phyloP scores from a whole-genome alignment of 2,113 vertebrate genomes.

The Choloepus hoffmanni region DNA sequence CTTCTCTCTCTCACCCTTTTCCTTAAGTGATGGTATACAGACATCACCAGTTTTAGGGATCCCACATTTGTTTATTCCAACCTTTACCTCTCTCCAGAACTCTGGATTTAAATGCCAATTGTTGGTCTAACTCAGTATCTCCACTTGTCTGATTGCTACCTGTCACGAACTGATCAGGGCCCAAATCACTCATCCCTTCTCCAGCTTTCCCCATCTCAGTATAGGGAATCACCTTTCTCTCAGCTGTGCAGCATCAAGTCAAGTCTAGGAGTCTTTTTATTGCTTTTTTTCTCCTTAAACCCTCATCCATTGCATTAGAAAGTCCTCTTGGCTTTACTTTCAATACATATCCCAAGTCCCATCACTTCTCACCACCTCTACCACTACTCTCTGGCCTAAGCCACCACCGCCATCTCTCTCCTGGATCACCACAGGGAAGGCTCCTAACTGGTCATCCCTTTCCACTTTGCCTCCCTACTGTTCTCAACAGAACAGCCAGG shows the following conservation, averaged over 20 bases:
- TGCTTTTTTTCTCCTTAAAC: background rate
- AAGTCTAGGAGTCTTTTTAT: background rate
- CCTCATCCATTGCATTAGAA: background rate
- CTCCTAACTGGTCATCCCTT: background rate
- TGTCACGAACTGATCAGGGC: background rate
- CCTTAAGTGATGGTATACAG: background rate
- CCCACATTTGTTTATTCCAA: background rate
- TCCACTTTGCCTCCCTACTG: background rate
- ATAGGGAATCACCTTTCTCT: background rate
- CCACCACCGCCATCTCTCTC: background rate
- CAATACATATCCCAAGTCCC: background rate
- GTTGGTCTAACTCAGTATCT: background rate
- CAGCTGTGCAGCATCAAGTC: background rate
- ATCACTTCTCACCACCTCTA: background rate
- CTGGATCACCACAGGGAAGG: background rate
- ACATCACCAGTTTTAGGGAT: background rate
- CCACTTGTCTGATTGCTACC: background rate
- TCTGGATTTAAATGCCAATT: background rate
- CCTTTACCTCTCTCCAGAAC: background rate
- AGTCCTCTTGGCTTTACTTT: constrained; percentile 13
- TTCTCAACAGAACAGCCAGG: background rate
- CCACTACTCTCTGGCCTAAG: background rate
- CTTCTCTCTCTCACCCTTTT: background rate
- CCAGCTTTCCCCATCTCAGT: background rate
- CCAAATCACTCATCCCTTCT: background rate